These are phyloP conservation scores for Holothuria leucospilota DNA, from an alignment of 53 echinoderm and acorn worm genomes.

Conservation along the genomic window DNA sequence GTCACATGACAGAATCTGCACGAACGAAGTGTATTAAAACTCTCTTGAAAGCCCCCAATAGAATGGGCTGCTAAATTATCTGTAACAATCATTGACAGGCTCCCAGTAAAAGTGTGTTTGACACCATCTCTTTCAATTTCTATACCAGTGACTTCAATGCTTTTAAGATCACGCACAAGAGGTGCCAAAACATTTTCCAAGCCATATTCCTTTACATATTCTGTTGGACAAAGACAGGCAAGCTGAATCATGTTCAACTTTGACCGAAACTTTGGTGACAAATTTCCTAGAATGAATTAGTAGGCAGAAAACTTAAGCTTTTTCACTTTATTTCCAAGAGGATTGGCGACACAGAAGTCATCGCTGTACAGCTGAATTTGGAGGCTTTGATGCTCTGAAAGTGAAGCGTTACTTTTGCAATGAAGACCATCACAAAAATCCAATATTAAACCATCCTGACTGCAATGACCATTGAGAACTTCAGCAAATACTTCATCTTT, in stretches of 20 bases:
- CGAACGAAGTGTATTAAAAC: constrained; percentile 10
- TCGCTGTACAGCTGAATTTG: constrained; percentile 19
- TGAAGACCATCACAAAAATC: constrained; percentile 10
- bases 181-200: constrained; percentile 1
- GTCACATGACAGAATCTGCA: constrained; percentile 41
- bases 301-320: constrained; percentile 5
- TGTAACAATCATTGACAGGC: constrained; percentile 8
- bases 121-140: not conserved
- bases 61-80: constrained; percentile 31
- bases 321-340: constrained; percentile 19
- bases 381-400: not conserved
- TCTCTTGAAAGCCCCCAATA: constrained; percentile 33
- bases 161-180: constrained; percentile 13
- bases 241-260: constrained; percentile 10
- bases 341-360: constrained; percentile 19
- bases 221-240: constrained; percentile 24
- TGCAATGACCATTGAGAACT: not conserved
- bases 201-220: constrained; percentile 30
- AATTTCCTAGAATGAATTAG: constrained; percentile 19
- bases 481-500: constrained; percentile 30
- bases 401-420: not conserved
- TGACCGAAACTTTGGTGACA: constrained; percentile 3
- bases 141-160: not conserved
- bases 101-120: not conserved
- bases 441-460: not conserved